These are phyloP conservation scores for Stratiomys singularior DNA, from an alignment of 2,888 invertebrate species.

Conservation along the genomic window DNA sequence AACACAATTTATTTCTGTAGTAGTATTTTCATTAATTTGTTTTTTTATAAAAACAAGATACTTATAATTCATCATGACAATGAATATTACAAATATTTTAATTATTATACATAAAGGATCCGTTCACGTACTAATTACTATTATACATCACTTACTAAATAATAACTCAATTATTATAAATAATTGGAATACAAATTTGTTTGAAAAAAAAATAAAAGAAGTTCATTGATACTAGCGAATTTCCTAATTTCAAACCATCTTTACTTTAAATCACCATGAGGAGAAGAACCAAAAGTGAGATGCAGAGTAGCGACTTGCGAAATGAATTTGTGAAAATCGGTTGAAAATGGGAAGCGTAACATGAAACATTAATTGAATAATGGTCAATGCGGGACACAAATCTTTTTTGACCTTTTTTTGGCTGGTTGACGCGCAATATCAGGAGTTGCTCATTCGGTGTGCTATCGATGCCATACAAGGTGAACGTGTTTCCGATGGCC, in stretches of 20 bases:
- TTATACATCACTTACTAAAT: neutral
- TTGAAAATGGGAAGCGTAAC: too few species aligned
- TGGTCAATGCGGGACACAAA: too few species aligned
- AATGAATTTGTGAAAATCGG: too few species aligned
- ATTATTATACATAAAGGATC: slow-evolving; percentile 11
- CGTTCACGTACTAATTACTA: neutral
- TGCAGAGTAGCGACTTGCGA: neutral
- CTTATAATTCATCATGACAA: slow-evolving; percentile 23
- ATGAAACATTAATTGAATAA: too few species aligned
- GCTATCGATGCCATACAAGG: too few species aligned
- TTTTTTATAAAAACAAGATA: slow-evolving; percentile 27
- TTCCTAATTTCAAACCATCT: too few species aligned
- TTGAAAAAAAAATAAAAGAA: slow-evolving; percentile 13
- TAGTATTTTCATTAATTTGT: neutral
- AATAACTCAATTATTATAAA: slow-evolving; percentile 11
- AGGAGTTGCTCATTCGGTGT: too few species aligned
- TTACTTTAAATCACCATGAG: neutral
- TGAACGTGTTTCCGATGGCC: too few species aligned
- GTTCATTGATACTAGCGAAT: neutral
- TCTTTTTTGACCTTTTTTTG: too few species aligned
- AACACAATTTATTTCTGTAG: too few species aligned
- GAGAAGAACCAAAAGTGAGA: neutral
- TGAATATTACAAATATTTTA: slow-evolving; percentile 2
- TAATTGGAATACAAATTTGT: slow-evolving; percentile 16
- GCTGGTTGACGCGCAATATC: too few species aligned